phyloP scores from a whole-genome alignment of 2,888 invertebrate genomes.

The Hirudinaria manillensis region DNA sequence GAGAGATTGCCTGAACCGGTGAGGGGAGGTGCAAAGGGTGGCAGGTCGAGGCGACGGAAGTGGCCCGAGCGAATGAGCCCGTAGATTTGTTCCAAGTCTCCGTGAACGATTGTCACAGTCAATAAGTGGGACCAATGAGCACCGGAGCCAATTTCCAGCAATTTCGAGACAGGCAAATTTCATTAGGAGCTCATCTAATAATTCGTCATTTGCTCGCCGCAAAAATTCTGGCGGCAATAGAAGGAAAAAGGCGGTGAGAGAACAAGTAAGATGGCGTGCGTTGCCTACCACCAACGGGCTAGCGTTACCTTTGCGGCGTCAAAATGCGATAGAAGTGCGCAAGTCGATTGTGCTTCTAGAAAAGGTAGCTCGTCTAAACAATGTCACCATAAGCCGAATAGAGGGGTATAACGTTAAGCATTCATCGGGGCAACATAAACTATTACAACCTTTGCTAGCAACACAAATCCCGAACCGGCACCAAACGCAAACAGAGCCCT shows the following conservation, averaged over 20 bases:
- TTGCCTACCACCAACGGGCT: too few relatives aligned
- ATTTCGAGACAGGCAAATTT: constrained; percentile 17
- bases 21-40: not conserved
- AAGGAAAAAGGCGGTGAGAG: not conserved
- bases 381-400: too few relatives aligned
- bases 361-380: too few relatives aligned
- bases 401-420: too few relatives aligned
- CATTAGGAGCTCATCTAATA: constrained; percentile 20
- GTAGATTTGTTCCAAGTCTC: not conserved
- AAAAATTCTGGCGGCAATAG: not conserved
- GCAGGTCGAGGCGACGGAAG: constrained; percentile 5
- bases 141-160: constrained; percentile 10
- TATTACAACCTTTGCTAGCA: too few relatives aligned
- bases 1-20: not conserved
- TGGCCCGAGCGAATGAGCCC: too few relatives aligned
- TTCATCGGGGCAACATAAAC: too few relatives aligned
- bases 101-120: constrained; percentile 2
- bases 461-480: not conserved
- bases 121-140: not conserved
- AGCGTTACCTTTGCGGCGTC: too few relatives aligned
- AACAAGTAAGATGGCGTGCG: too few relatives aligned
- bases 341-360: too few relatives aligned
- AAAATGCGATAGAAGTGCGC: too few relatives aligned
- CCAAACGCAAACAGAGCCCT: not conserved
- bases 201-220: constrained; percentile 15